A percentile compares a stretch with the other conserved stretches of the same genome.
phyloP scores from a whole-genome alignment of 2,888 invertebrate genomes.

The Drosophila picticornis region DNA sequence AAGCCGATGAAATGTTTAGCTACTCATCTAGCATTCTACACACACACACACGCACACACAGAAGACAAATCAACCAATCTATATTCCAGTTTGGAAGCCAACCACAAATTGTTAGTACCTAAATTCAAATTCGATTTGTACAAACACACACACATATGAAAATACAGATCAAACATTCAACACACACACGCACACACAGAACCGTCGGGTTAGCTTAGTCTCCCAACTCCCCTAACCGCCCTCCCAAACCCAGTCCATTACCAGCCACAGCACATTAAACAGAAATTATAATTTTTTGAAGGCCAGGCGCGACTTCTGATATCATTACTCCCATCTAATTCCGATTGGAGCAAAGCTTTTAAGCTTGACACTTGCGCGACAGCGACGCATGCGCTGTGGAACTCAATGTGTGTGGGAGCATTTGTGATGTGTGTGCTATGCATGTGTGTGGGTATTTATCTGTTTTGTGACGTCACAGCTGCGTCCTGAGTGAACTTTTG shows the following conservation, averaged over 20 bases:
- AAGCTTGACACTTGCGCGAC: conserved; percentile 8
- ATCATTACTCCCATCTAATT: conserved; percentile 72
- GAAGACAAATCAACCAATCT: conserved; percentile 46
- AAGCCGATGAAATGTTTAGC: not conserved
- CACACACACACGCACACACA: conserved; percentile 10
- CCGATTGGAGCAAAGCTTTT: conserved; percentile 60
- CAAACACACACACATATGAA: conserved; percentile 25
- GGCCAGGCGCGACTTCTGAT: conserved; percentile 66
- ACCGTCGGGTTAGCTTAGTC: conserved; percentile 45
- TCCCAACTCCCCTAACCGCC: conserved; percentile 2
- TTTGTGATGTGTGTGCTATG: not conserved
- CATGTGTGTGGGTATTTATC: conserved; percentile 2
- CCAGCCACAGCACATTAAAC: conserved; percentile 56
- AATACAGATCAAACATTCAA: conserved; percentile 10
- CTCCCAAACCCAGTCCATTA: conserved; percentile 3
- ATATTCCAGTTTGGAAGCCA: conserved; percentile 55
- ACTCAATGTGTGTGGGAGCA: conserved; percentile 1
- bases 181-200: conserved; percentile 21
- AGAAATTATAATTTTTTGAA: conserved; percentile 80
- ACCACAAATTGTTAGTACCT: conserved; percentile 71
- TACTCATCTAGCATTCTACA: conserved; percentile 38
- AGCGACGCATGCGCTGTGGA: conserved; percentile 37
- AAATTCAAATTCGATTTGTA: conserved; percentile 64
- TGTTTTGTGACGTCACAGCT: conserved; percentile 50
- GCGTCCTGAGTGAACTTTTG: not conserved